Conservation (phyloP, 2,113 vertebrate genomes). For the Chionodraco myersi region DNA sequence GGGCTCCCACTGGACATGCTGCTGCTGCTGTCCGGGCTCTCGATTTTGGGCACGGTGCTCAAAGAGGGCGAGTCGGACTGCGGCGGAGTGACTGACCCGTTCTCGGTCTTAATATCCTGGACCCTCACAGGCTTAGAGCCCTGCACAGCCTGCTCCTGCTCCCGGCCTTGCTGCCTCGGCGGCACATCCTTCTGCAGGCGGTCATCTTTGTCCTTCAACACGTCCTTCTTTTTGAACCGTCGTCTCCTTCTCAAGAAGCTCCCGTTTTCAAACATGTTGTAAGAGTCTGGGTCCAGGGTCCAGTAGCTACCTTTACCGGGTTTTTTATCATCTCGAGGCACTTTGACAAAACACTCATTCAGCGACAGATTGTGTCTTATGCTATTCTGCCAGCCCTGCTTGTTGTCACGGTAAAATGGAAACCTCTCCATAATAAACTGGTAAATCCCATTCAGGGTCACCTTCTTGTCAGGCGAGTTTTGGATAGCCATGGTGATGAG, state of each 20-base stretch:
- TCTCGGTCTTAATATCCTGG: conserved; percentile 97
- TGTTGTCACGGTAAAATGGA: conserved; percentile 94
- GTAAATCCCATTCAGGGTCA: conserved; percentile 97
- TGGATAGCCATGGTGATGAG: conserved; percentile 99
- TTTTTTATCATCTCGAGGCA: conserved; percentile 94
- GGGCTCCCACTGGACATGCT: conserved; percentile 92
- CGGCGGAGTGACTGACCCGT: conserved; percentile 90
- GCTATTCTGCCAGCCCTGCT: conserved; percentile 95
- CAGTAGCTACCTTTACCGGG: conserved; percentile 95
- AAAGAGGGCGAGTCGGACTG: conserved; percentile 89
- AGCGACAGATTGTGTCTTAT: conserved; percentile 95
- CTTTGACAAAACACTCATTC: conserved; percentile 95
- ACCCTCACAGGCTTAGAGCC: conserved; percentile 88
- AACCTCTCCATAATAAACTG: conserved; percentile 97
- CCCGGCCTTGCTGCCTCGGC: conserved; percentile 78
- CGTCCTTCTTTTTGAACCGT: conserved; percentile 97
- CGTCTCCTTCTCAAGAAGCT: conserved; percentile 90
- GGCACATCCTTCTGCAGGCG: conserved; percentile 87
- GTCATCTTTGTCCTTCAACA: conserved; percentile 92
- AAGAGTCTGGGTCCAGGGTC: conserved; percentile 94
- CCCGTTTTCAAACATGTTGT: conserved; percentile 97
- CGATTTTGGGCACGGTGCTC: conserved; percentile 91
- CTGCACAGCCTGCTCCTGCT: conserved; percentile 81
- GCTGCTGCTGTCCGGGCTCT: conserved; percentile 94
- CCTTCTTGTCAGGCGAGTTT: conserved; percentile 95